These are phyloP conservation scores for Lampris incognitus DNA, from an alignment of 2,113 vertebrate species.

Conservation along the genomic window DNA sequence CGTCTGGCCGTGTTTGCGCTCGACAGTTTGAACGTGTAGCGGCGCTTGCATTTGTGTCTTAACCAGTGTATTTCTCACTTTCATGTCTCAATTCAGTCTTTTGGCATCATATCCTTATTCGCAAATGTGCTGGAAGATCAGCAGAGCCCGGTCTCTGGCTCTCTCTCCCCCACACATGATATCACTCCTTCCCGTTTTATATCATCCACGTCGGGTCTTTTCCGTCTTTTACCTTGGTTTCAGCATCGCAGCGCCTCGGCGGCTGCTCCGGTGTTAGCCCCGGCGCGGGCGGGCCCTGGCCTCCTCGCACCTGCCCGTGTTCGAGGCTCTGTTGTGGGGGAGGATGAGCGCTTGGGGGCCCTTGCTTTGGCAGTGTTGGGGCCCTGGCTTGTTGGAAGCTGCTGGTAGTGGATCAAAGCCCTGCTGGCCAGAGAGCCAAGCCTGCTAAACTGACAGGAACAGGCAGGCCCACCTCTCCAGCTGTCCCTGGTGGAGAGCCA, in stretches of 20 bases:
- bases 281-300: background rate
- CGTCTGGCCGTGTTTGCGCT: conserved; percentile 1
- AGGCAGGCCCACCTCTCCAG: conserved; percentile 58
- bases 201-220: conserved; percentile 6
- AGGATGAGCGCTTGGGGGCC: conserved; percentile 26
- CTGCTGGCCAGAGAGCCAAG: conserved; percentile 45
- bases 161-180: background rate
- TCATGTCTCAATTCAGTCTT: conserved; percentile 12
- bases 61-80: conserved; percentile 6
- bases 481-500: conserved; percentile 56
- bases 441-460: conserved; percentile 68
- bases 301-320: background rate
- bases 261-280: background rate
- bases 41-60: background rate
- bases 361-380: conserved; percentile 23
- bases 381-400: conserved; percentile 37
- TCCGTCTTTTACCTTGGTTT: conserved; percentile 23
- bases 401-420: conserved; percentile 74
- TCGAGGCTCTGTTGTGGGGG: conserved; percentile 9
- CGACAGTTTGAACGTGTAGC: too few species aligned
- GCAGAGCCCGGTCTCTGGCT: background rate
- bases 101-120: conserved; percentile 10
- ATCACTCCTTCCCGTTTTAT: background rate
- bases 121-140: conserved; percentile 39
- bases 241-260: background rate